These are phyloP conservation scores for Abramis brama DNA, from an alignment of 2,113 vertebrate genomes.

Conservation along the genomic window DNA sequence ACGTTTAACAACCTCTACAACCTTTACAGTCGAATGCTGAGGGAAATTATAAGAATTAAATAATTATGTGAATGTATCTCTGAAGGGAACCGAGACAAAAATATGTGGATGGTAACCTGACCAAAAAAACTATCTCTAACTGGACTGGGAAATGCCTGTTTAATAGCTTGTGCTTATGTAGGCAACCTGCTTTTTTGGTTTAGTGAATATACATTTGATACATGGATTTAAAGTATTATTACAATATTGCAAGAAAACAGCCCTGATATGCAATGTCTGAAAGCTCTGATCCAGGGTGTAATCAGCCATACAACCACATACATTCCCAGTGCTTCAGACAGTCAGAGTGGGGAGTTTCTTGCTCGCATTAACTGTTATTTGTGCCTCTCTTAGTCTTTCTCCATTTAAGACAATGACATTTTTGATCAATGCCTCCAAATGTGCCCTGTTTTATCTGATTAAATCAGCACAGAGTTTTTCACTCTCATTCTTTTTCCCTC, in stretches of 20 bases:
- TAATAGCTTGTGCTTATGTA: not conserved
- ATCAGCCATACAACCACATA: conserved; percentile 4
- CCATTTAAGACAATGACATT: conserved; percentile 20
- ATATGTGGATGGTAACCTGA: not conserved
- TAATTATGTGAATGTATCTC: no score
- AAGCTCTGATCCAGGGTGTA: not conserved
- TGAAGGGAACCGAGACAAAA: no score
- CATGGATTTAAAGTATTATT: not conserved
- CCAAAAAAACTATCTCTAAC: not conserved
- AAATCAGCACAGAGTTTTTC: conserved; percentile 65
- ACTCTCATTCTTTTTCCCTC: not conserved
- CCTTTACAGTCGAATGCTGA: no score
- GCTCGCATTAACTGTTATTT: not conserved
- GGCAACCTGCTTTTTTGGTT: not conserved
- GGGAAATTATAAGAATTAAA: no score
- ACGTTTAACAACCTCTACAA: no score
- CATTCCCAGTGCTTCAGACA: not conserved
- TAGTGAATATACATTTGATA: not conserved
- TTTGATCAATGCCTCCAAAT: conserved; percentile 63
- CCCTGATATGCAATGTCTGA: not conserved
- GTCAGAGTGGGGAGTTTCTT: not conserved
- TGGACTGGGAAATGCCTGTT: not conserved
- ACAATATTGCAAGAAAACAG: not conserved
- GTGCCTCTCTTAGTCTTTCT: not conserved
- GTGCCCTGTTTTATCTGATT: conserved; percentile 65